phyloP scores from a whole-genome alignment of 2,888 invertebrate species.

The Pyrgus malvae region DNA sequence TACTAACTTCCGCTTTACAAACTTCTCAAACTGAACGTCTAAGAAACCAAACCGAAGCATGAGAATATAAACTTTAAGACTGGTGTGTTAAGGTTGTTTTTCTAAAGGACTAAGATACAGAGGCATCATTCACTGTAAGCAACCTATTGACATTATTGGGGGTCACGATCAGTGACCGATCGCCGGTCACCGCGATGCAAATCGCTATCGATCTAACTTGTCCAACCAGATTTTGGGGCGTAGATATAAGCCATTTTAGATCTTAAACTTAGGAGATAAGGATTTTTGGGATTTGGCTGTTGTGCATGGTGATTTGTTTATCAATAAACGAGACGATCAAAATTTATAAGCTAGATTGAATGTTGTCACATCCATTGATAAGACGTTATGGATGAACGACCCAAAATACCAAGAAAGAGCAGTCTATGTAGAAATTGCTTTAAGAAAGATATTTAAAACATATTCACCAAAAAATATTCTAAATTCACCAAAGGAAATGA shows the following conservation, averaged over 20 bases:
- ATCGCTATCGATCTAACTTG: conserved; percentile 35
- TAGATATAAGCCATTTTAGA: not conserved
- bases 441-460: too few species aligned
- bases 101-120: not conserved
- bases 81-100: not conserved
- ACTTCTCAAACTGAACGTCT: not conserved
- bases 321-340: too few species aligned
- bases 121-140: conserved; percentile 18
- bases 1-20: conserved; percentile 1
- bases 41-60: not conserved
- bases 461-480: too few species aligned
- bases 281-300: not conserved
- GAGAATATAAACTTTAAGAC: not conserved
- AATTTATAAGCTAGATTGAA: too few species aligned
- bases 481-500: too few species aligned
- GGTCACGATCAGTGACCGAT: conserved; percentile 34
- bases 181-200: conserved; percentile 23
- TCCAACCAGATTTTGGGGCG: not conserved
- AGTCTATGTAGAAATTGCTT: too few species aligned
- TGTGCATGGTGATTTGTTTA: too few species aligned
- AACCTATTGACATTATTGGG: conserved; percentile 41
- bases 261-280: not conserved
- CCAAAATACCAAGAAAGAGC: too few species aligned
- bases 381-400: too few species aligned
- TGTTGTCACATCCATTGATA: too few species aligned